Conservation (phyloP, 2,888 invertebrate species). For the Leptopilina syphax region DNA sequence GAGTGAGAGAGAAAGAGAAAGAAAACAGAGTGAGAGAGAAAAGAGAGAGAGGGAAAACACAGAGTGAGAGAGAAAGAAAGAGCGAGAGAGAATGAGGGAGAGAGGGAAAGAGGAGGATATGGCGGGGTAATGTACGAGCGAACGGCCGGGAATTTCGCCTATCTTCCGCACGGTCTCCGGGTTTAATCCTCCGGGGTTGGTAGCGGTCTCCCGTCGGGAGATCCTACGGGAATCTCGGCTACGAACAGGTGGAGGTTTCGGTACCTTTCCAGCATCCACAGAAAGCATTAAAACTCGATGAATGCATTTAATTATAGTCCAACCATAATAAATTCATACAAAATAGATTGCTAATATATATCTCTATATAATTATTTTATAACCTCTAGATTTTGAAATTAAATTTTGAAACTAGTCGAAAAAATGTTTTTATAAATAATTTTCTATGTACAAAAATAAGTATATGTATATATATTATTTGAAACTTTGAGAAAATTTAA, state of each 20-base stretch:
- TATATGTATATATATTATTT: too few species aligned
- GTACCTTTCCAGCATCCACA: conserved; percentile 1
- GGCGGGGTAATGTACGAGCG: conserved; percentile 51
- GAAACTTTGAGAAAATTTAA: too few species aligned
- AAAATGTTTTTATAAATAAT: too few species aligned
- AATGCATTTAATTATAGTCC: conserved; percentile 1
- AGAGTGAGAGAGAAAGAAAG: conserved; percentile 3
- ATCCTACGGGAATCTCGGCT: conserved; percentile 24
- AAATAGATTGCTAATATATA: neutral
- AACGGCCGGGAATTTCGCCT: conserved; percentile 55
- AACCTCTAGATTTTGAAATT: neutral
- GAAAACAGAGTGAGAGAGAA: conserved; percentile 14
- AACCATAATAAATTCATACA: neutral
- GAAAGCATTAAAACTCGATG: neutral
- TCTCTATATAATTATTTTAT: neutral
- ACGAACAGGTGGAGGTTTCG: conserved; percentile 33
- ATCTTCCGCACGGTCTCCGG: conserved; percentile 50
- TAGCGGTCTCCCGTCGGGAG: conserved; percentile 28
- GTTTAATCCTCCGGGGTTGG: conserved; percentile 38
- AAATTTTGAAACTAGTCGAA: conserved; percentile 12
- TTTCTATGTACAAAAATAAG: too few species aligned
- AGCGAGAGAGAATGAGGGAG: conserved; percentile 36
- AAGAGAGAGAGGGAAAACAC: conserved; percentile 20
- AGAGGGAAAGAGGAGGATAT: conserved; percentile 45
- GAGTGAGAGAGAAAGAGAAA: conserved; percentile 37